A percentile compares a stretch with the other conserved stretches of the same genome.
These are phyloP conservation scores for Limulus polyphemus DNA, from an alignment of 2,888 invertebrate genomes.

Conservation along the genomic window DNA sequence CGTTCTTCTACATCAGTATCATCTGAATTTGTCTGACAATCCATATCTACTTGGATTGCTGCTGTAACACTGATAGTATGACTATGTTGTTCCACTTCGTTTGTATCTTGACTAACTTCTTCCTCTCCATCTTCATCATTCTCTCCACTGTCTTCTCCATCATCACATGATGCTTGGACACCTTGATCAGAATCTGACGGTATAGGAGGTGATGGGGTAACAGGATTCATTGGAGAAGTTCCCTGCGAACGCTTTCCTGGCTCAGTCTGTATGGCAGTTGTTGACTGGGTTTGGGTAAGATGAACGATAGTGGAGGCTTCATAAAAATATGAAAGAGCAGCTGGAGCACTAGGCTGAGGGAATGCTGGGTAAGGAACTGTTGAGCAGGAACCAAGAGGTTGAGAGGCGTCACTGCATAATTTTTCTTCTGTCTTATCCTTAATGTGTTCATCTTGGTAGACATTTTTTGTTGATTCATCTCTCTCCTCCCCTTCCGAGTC, in stretches of 20 bases:
- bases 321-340: constrained; percentile 19
- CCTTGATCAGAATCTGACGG: not conserved
- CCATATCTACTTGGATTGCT: constrained; percentile 27
- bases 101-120: constrained; percentile 9
- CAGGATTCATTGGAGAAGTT: constrained; percentile 20
- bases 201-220: constrained; percentile 14
- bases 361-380: too few species aligned
- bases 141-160: constrained; percentile 4
- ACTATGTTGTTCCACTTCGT: not conserved
- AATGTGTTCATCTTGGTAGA: too few species aligned
- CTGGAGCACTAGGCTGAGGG: constrained; percentile 9
- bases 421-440: too few species aligned
- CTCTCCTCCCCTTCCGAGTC: too few species aligned
- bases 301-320: constrained; percentile 22
- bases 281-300: constrained; percentile 19
- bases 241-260: constrained; percentile 19
- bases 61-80: constrained; percentile 48
- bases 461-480: too few species aligned
- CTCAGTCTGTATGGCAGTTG: constrained; percentile 15
- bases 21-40: constrained; percentile 17
- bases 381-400: too few species aligned
- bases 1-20: constrained; percentile 17
- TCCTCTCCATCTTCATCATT: constrained; percentile 15
- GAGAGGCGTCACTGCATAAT: too few species aligned
- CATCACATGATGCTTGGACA: constrained; percentile 6